phyloP scores from a whole-genome alignment of 2,888 invertebrate genomes.

The Amorpha juglandis region DNA sequence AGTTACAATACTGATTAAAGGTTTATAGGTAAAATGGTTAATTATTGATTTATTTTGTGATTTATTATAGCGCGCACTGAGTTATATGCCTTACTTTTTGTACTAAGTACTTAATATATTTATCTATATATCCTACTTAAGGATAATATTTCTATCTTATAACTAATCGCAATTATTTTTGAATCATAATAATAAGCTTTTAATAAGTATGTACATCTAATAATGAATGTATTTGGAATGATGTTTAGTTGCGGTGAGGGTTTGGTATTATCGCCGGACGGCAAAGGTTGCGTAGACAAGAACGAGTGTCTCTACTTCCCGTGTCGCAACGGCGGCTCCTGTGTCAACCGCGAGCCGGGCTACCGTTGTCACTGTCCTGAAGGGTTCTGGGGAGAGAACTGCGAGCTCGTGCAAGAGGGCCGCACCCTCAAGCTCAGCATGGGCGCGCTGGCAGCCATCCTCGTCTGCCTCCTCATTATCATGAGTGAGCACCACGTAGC shows the following conservation, averaged over 20 bases:
- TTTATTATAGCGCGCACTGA: slow-evolving; percentile 64
- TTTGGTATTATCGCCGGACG: slow-evolving; percentile 94
- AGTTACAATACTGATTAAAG: not conserved
- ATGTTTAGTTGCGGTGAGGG: slow-evolving; percentile 95
- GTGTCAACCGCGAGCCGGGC: slow-evolving; percentile 95
- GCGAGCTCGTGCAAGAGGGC: slow-evolving; percentile 96
- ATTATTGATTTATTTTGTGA: slow-evolving; percentile 24
- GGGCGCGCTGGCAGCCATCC: slow-evolving; percentile 98
- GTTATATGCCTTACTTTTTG: slow-evolving; percentile 47
- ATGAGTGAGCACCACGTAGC: slow-evolving; percentile 91
- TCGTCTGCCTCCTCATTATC: slow-evolving; percentile 98
- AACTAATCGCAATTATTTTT: not conserved
- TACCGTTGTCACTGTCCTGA: slow-evolving; percentile 95
- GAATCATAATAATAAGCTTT: not conserved
- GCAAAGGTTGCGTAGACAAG: slow-evolving; percentile 97
- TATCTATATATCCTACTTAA: slow-evolving; percentile 1
- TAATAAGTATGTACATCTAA: slow-evolving; percentile 18
- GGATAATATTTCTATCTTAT: not conserved
- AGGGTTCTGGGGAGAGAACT: slow-evolving; percentile 97
- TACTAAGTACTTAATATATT: not conserved
- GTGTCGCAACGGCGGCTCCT: slow-evolving; percentile 96
- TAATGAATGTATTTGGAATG: slow-evolving; percentile 34
- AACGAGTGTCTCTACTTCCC: slow-evolving; percentile 97
- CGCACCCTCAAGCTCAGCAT: slow-evolving; percentile 97
- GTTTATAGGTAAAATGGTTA: not conserved